Percentiles rank a stretch among this genome's conserved stretches.
phyloP scores from a whole-genome alignment of 2,797 vertebrate genomes.

The Sebastes cheni region DNA sequence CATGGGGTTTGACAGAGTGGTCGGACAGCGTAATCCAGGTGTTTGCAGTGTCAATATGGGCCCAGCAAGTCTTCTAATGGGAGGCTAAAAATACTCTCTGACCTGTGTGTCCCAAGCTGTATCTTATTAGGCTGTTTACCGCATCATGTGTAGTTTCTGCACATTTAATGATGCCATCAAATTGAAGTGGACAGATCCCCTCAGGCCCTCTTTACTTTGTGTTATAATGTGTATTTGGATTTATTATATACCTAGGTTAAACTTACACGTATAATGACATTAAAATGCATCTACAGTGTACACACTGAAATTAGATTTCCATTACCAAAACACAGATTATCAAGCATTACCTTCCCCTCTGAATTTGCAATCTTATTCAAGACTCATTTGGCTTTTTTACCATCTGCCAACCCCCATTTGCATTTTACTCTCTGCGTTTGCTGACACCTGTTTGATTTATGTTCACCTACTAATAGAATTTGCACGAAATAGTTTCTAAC shows the following conservation, averaged over 20 bases:
- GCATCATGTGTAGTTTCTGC: background rate
- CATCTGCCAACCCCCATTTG: background rate
- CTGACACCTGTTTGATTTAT: background rate
- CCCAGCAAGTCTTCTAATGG: slow-evolving; percentile 18
- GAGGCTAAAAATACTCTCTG: slow-evolving; percentile 27
- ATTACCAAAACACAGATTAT: background rate
- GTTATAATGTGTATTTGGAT: background rate
- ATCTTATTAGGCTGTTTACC: slow-evolving; percentile 5
- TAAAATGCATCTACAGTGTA: background rate
- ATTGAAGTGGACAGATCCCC: background rate
- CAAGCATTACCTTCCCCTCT: background rate
- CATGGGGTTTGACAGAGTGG: slow-evolving; percentile 57
- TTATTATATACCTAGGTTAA: background rate
- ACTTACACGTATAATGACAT: background rate
- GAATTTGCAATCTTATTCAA: background rate
- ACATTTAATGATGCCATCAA: slow-evolving; percentile 8
- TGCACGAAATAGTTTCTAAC: background rate
- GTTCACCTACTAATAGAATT: background rate
- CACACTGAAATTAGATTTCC: background rate
- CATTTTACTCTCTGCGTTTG: background rate
- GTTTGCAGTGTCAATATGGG: slow-evolving; percentile 53
- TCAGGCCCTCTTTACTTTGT: background rate
- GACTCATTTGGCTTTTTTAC: background rate
- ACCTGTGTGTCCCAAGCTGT: slow-evolving; percentile 22
- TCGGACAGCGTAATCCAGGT: slow-evolving; percentile 55